phyloP scores from a whole-genome alignment of 2,888 invertebrate species.

The Herminia tarsipennalis region DNA sequence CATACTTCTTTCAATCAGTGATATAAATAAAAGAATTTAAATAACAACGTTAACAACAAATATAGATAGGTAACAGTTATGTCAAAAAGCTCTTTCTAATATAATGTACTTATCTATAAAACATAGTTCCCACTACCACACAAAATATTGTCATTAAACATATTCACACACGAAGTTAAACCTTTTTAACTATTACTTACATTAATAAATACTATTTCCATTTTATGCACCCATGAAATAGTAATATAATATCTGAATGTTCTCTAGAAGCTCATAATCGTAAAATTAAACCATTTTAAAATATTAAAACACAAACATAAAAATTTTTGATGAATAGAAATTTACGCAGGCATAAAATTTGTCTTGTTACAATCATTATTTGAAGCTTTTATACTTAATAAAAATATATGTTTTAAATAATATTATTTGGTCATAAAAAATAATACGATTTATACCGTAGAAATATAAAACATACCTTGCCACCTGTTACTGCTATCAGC shows the following conservation, averaged over 20 bases:
- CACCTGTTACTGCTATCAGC: constrained; percentile 34
- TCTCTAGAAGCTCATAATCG: constrained; percentile 24
- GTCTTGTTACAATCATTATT: constrained; percentile 7
- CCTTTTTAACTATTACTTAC: neutral
- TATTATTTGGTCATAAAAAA: constrained; percentile 14
- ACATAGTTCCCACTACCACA: constrained; percentile 3
- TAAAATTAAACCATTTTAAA: constrained; percentile 22
- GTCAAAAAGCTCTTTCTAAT: neutral
- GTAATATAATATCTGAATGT: constrained; percentile 14
- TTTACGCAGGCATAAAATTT: constrained; percentile 4
- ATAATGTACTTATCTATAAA: neutral
- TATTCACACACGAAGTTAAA: constrained; percentile 3
- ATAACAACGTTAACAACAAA: too few species aligned
- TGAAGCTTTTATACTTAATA: too few species aligned
- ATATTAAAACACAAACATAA: constrained; percentile 22
- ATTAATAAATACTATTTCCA: constrained; percentile 7
- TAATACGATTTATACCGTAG: constrained; percentile 8
- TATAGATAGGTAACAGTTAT: too few species aligned
- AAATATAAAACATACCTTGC: constrained; percentile 51
- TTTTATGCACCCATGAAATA: constrained; percentile 21
- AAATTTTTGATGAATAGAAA: constrained; percentile 21
- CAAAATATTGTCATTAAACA: constrained; percentile 4
- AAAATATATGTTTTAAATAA: constrained; percentile 9
- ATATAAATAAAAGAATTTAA: too few species aligned
- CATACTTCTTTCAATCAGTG: too few species aligned